Percentiles rank a stretch among this genome's conserved stretches.
phyloP scores from a whole-genome alignment of 1,140 invertebrate species.

The Phocides pigmalion region DNA sequence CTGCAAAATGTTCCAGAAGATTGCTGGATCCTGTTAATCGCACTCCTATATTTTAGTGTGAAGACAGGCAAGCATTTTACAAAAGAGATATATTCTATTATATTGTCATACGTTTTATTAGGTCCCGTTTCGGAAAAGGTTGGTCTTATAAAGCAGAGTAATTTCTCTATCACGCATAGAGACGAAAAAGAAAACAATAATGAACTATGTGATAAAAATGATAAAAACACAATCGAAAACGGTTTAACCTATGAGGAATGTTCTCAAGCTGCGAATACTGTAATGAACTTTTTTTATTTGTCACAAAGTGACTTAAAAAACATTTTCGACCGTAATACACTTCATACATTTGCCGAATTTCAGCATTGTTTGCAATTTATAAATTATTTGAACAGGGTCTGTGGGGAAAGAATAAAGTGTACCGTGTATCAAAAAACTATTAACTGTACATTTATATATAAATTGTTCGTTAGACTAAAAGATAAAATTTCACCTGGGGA shows the following conservation, averaged over 20 bases:
- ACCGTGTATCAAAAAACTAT: slow-evolving; percentile 40
- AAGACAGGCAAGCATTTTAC: slow-evolving; percentile 33
- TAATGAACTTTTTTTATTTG: slow-evolving; percentile 33
- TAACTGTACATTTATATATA: slow-evolving; percentile 43
- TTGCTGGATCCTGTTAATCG: slow-evolving; percentile 41
- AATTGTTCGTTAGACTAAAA: slow-evolving; percentile 33
- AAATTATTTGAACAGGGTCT: slow-evolving; percentile 50
- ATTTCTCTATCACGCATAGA: slow-evolving; percentile 27
- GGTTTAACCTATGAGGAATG: slow-evolving; percentile 1
- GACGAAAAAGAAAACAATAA: not conserved
- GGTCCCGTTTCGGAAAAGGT: slow-evolving; percentile 36
- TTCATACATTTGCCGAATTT: slow-evolving; percentile 47
- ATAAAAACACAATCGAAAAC: not conserved
- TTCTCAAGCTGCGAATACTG: slow-evolving; percentile 1
- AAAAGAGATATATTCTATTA: slow-evolving; percentile 36
- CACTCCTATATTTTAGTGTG: slow-evolving; percentile 40
- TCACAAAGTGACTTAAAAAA: slow-evolving; percentile 10
- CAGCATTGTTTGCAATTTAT: slow-evolving; percentile 51
- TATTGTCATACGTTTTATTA: slow-evolving; percentile 48
- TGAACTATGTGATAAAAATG: not conserved
- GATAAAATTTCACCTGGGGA: slow-evolving; percentile 19
- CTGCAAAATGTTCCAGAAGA: slow-evolving; percentile 25
- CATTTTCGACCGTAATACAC: slow-evolving; percentile 27
- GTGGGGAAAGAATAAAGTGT: slow-evolving; percentile 35
- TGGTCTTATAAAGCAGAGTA: slow-evolving; percentile 35